A percentile compares a stretch with the other conserved stretches of the same genome.
Conservation (phyloP, 2,113 vertebrate genomes). For the Rhadina sibilatrix region DNA sequence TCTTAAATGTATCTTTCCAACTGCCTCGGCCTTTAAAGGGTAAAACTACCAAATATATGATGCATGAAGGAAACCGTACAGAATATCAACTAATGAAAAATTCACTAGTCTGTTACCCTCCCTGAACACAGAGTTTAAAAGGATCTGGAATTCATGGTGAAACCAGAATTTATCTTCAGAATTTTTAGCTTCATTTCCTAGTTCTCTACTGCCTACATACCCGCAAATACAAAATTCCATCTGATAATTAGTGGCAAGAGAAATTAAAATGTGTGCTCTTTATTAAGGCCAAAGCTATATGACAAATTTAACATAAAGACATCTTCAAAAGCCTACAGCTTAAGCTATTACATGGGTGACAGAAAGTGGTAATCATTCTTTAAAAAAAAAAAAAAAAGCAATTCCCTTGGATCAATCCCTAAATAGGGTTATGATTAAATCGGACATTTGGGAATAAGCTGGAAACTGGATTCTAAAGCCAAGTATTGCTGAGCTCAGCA, state of each 20-base stretch:
- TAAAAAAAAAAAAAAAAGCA: neutral
- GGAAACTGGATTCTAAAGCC: slow-evolving; percentile 15
- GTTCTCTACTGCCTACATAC: neutral
- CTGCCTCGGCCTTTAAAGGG: neutral
- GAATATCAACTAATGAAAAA: slow-evolving; percentile 25
- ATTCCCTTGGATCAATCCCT: slow-evolving; percentile 33
- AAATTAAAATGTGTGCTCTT: neutral
- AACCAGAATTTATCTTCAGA: neutral
- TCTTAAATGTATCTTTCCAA: neutral
- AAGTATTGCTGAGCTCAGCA: slow-evolving; percentile 51
- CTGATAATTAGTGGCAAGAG: neutral
- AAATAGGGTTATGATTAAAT: slow-evolving; percentile 49
- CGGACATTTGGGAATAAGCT: slow-evolving; percentile 29
- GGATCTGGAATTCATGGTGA: neutral
- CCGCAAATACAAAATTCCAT: neutral
- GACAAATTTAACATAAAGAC: neutral
- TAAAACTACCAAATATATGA: neutral
- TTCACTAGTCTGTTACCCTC: neutral
- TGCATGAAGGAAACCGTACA: neutral
- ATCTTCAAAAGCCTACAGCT: neutral
- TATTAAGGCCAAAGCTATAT: neutral
- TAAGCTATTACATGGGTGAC: neutral
- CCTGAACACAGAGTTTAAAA: neutral
- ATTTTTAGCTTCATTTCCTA: neutral
- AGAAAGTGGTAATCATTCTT: slow-evolving; percentile 9